Evolutionary conservation across 2,113 vertebrate species (phyloP), one percentile per base, ranked within the genome.

Genomic region (Mustelus asterias): DNA sequence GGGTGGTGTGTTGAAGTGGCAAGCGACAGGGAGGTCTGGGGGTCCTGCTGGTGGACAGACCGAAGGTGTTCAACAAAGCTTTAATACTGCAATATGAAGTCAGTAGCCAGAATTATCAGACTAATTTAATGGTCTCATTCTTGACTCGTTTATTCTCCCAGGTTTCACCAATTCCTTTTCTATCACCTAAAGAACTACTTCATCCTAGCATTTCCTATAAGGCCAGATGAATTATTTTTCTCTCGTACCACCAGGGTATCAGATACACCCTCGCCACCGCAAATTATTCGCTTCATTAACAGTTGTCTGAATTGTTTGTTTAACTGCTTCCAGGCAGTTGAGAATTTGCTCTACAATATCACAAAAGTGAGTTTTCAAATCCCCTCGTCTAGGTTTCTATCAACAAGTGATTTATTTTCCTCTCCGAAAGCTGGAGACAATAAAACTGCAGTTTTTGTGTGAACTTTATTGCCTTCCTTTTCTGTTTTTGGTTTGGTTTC

Each of bases 401-500:
- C 26, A 90, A 90, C 48, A n/a, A 63, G 18, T 33, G 54, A 58
- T 63, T 90, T 90, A 63, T 24, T 7, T 16, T 24, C 24, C 26
- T 7, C n/a, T 48, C 24, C 11, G n/a, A 90, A 60, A 90, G 29
- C 88, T 90, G 88, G 88, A 90, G 60, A 90, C 54, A 90, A 90
- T 90, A 90, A 90, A 90, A 90, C 54, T n/a, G 54, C 26, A 63
- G 54, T 33, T 63, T 33, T 18, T 90, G 88, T 54, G 54, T 90
- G 58, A 58, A 90, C 54, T 60, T 90, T 90, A 90, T 90, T 60
- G 29, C 88, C 60, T 90, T 90, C 54, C 88, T 63, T 60, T 26
- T 63, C 29, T 90, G 54, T 29, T 90, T 90, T 63, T 90, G 88
- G 54, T 90, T 90, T 58, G 11, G 11, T 90, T 90, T 90, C 88